Percentiles rank a stretch among this genome's conserved stretches.
Evolutionary conservation across 2,113 vertebrate genomes (phyloP).

Genomic region (Fregata magnificens): DNA sequence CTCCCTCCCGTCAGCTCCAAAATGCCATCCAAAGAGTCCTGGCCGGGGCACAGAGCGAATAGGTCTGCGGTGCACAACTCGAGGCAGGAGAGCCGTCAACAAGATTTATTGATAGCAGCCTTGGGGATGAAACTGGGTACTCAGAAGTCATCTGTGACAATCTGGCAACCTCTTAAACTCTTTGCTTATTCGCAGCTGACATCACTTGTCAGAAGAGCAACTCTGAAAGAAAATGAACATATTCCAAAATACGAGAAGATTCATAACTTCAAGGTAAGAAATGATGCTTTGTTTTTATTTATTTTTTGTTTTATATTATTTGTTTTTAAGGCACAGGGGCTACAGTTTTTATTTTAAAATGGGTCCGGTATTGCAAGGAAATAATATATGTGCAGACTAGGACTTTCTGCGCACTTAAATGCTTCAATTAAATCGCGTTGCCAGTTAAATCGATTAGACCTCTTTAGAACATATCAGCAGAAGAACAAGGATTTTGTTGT

Average conservation of each 20-base stretch:
- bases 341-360: not conserved
- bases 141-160: slow-evolving; percentile 88
- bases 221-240: slow-evolving; percentile 95
- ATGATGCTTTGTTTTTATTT: not conserved
- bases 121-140: slow-evolving; percentile 94
- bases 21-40: slow-evolving; percentile 94
- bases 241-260: slow-evolving; percentile 97
- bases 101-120: slow-evolving; percentile 89
- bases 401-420: not conserved
- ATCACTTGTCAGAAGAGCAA: slow-evolving; percentile 94
- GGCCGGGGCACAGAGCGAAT: slow-evolving; percentile 76
- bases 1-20: slow-evolving; percentile 40
- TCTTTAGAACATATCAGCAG: not conserved
- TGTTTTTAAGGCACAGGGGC: not conserved
- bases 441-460: not conserved
- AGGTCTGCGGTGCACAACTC: slow-evolving; percentile 83
- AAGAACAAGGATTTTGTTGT: not conserved
- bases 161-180: slow-evolving; percentile 97
- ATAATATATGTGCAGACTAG: not conserved
- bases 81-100: slow-evolving; percentile 87
- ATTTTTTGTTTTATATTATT: too few species aligned
- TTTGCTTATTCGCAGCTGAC: slow-evolving; percentile 99
- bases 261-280: slow-evolving; percentile 99
- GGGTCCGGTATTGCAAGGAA: not conserved
- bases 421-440: not conserved